Evolutionary conservation across 2,113 vertebrate species (phyloP), one percentile per base, ranked within the genome.

Genomic region (Pelmatolapia mariae): DNA sequence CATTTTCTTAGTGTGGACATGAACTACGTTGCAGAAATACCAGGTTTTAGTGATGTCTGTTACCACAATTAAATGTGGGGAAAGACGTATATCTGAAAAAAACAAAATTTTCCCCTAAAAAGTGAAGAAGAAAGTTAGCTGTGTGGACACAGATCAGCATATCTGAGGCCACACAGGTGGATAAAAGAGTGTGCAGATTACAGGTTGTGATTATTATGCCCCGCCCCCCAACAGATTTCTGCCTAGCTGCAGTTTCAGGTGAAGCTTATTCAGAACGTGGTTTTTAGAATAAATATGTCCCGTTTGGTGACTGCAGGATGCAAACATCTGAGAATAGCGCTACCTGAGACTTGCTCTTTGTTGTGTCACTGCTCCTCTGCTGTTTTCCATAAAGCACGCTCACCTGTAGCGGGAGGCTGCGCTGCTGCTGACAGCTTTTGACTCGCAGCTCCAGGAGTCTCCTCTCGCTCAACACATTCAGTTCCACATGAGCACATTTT

Each of bases 161-260:
- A 38, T 0, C 33, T 38, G 61, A 38, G 18, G 19, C 31, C 61
- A 36, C 18, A 66, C 31, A 66, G 18, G 33, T 0, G 0, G 33
- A 66, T 38, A 36, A 36, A 66, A 1, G 4, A 36, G 31, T 38
- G 6, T 0, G 0, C 56, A 8, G 18, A 66, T 66, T 38, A n/a
- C 31, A 66, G 4, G 31, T 13, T 38, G 8, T 63, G 59, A 63
- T 63, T 0, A 54, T 22, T 54, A 54, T 0, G 52, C 0, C 52
- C 52, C n/a, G 3, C 19, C 24, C 53, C 53, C 24, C 56, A 29
- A 57, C 24, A 57, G 24, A 57, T 29, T 3, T 57, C 56, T 40
- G 36, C n/a, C 24, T n/a, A 40, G 12, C 19, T 71, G 1, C 36
- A 40, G 36, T 24, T 71, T 71, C 36, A 71, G 63, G n/a, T 71